Conservation (phyloP, 2,888 invertebrate genomes). For the Cryptus armator region DNA sequence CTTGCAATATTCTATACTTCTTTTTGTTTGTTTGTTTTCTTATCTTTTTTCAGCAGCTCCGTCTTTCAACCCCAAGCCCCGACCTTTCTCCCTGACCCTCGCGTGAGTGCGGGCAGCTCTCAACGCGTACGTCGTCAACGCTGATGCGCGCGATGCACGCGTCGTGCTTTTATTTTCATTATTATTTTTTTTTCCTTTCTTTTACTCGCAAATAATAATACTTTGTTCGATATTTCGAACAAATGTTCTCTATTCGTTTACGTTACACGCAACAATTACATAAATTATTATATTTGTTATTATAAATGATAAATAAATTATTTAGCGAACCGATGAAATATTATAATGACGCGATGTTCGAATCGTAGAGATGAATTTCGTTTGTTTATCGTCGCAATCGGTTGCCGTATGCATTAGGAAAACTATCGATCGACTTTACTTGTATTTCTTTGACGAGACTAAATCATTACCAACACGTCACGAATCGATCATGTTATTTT, state of each 20-base stretch:
- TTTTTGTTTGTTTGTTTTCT: slow-evolving; percentile 78
- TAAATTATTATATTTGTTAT: slow-evolving; percentile 44
- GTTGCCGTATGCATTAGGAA: slow-evolving; percentile 42
- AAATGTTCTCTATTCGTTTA: slow-evolving; percentile 64
- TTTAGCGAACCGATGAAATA: slow-evolving; percentile 29
- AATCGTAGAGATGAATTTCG: slow-evolving; percentile 32
- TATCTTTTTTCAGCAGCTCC: slow-evolving; percentile 88
- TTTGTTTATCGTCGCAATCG: slow-evolving; percentile 57
- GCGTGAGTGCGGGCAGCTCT: slow-evolving; percentile 85
- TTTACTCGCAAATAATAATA: slow-evolving; percentile 20
- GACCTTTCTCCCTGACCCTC: slow-evolving; percentile 87
- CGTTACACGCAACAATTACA: slow-evolving; percentile 46
- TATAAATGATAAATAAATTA: slow-evolving; percentile 45
- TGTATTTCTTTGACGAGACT: slow-evolving; percentile 35
- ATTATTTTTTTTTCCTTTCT: slow-evolving; percentile 40
- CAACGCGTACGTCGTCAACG: slow-evolving; percentile 76
- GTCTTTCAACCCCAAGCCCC: slow-evolving; percentile 88
- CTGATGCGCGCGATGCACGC: slow-evolving; percentile 68
- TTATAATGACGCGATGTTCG: slow-evolving; percentile 34
- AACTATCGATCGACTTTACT: slow-evolving; percentile 27
- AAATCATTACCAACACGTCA: slow-evolving; percentile 54
- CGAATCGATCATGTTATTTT: slow-evolving; percentile 30
- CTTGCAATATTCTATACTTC: slow-evolving; percentile 66
- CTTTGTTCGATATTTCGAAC: slow-evolving; percentile 25
- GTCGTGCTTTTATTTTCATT: slow-evolving; percentile 59